Evolutionary conservation across 2,797 vertebrate genomes (phyloP), one percentile per base, ranked within the genome.

Genomic region (Enteromius treurensis): DNA sequence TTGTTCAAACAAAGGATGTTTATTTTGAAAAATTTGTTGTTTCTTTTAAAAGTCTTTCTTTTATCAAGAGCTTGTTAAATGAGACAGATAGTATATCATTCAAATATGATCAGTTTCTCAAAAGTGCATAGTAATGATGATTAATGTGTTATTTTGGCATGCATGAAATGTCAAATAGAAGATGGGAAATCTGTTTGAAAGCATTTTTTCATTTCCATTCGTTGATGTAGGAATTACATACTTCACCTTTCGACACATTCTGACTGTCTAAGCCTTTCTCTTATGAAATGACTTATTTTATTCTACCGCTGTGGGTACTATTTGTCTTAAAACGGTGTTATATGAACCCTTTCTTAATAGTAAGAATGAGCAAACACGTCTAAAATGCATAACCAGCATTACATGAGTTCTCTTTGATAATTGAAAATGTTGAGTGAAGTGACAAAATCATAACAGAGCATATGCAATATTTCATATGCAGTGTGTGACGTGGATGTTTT

Each of bases 51-150:
- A 51, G 85, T 76, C 47, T 5, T 4, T 40, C 19, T 34, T 71
- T 45, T 17, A 53, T 55, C 32, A 58, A 55, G 32, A 80, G 53
- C 7, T 15, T n/a, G 9, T 71, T 45, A 58, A 29, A 13, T 58
- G n/a, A 42, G 29, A 53, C 32, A 15, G 29, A 67, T 17, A 37
- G 1, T 68, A 37, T 11, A 40, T 17, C 17, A 53, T 21, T 53
- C 21, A 79, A 83, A 83, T 32, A 76, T 77, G 6, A 82, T 74
- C 69, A 21, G 51, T 69, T 76, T 62, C 49, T 77, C 85, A 29
- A 55, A 69, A 58, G 93, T 96, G 94, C 92, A 95, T 94, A 95
- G 93, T 86, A 88, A 89, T 79, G 88, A 89, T 85, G 69, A 86
- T 86, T 86, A 85, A 86, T 88, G 86, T 88, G 90, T 83, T 89